Evolutionary conservation across 2,888 invertebrate genomes (phyloP), one percentile per base, ranked within the genome.

Genomic region (Aquatica leii): DNA sequence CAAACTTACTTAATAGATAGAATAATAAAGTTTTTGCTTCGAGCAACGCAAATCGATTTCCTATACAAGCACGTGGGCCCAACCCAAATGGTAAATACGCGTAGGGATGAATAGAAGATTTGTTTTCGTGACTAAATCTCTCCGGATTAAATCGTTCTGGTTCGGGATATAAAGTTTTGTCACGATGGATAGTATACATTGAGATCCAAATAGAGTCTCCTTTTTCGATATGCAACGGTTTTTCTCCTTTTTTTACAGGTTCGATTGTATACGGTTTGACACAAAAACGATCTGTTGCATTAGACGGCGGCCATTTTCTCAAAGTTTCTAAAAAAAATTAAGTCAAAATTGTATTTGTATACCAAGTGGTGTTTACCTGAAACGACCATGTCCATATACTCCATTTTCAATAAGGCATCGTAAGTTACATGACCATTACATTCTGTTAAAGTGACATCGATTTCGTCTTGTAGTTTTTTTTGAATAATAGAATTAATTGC

Each of bases 351-450:
- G 14, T 12, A 12, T 1, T 8, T 2, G 8, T 5, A 43, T 43
- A 2, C 12, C 1, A 14, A 8, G 8, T 15, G 14, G 4, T 14
- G 8, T 14, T n/a, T 12, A 73, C 79, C 84, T 72, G 85, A 84
- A 0, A 87, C 75, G 0, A 87, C 85, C 85, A 86, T 86, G 55
- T 87, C 87, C 80, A 87, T 74, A 61, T 87, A 87, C 9, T 80
- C 79, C 84, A 87, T 82, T 15, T 79, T 80, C 57, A 83, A 81
- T 0, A 88, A 77, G 0, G 80, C 78, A 18, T 83, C 85, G 65
- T 86, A 87, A 49, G 80, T 81, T 0, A 87, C 76, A 20, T 78
- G 80, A 1, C 81, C 82, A 0, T 66, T 60, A 21, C 60, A 65
- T 34, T 54, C 35, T 8, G 53, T 18, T 3, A 62, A 51, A 1